These are phyloP conservation scores for Poeciliopsis turrubarensis DNA, from an alignment of 2,113 vertebrate genomes.

Conservation along the genomic window DNA sequence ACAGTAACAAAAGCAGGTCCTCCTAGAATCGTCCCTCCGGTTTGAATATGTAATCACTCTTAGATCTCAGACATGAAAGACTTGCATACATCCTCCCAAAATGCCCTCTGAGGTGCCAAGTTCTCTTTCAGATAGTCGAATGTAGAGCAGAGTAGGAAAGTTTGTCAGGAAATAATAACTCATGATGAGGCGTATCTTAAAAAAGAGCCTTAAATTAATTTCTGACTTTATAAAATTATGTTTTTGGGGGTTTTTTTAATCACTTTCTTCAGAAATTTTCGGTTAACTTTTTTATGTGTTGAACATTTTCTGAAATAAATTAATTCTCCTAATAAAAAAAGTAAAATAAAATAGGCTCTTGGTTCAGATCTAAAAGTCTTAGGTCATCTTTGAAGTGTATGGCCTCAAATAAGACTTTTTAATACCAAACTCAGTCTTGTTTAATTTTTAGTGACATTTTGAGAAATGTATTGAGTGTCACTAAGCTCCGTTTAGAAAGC, in stretches of 20 bases:
- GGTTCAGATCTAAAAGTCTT: background rate
- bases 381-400: background rate
- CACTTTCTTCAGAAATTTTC: too few relatives aligned
- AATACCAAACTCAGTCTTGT: too few relatives aligned
- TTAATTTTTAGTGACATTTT: too few relatives aligned
- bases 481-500: too few relatives aligned
- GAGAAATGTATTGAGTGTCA: too few relatives aligned
- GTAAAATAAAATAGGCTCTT: too few relatives aligned
- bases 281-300: too few relatives aligned
- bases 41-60: constrained; percentile 75
- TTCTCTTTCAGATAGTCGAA: constrained; percentile 50
- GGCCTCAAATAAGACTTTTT: too few relatives aligned
- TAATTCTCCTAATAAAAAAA: too few relatives aligned
- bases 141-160: constrained; percentile 25
- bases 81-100: constrained; percentile 62
- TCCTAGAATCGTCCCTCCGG: constrained; percentile 67
- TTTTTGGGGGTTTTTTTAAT: background rate
- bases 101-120: constrained; percentile 69
- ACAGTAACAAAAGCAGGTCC: constrained; percentile 65
- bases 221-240: constrained; percentile 31
- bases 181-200: constrained; percentile 23
- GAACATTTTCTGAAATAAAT: too few relatives aligned
- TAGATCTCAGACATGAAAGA: constrained; percentile 81
- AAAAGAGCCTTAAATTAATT: constrained; percentile 9
- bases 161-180: constrained; percentile 50